Evolutionary conservation across 2,797 vertebrate genomes (phyloP).

Genomic region (Xyrichtys novacula): DNA sequence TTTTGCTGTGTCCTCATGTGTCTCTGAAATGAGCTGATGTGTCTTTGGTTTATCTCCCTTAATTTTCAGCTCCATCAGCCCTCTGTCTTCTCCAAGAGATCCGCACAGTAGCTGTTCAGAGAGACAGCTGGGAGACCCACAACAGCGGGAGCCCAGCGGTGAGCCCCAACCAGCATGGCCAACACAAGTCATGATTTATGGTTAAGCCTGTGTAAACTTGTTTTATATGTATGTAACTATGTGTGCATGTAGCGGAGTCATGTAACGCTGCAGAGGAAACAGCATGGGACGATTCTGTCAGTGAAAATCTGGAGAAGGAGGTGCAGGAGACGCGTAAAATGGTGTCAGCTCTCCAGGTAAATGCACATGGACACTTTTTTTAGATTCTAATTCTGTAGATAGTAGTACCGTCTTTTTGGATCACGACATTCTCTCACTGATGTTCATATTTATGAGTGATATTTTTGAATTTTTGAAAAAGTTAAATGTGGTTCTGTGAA

Average conservation of each 20-base stretch:
- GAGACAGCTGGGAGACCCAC: constrained; percentile 81
- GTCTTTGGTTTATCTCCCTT: constrained; percentile 29
- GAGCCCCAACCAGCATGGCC: constrained; percentile 41
- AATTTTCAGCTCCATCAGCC: constrained; percentile 91
- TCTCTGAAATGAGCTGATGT: constrained; percentile 26
- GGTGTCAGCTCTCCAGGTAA: constrained; percentile 96
- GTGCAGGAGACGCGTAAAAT: constrained; percentile 96
- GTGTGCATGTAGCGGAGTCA: constrained; percentile 43
- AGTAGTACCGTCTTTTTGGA: too few relatives aligned
- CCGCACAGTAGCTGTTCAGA: constrained; percentile 80
- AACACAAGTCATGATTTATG: not conserved
- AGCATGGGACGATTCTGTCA: constrained; percentile 90
- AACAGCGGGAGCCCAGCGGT: constrained; percentile 80
- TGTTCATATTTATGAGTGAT: too few relatives aligned
- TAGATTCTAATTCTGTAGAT: not conserved
- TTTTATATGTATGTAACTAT: constrained; percentile 4
- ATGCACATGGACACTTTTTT: not conserved
- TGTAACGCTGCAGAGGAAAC: constrained; percentile 30
- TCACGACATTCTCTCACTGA: too few relatives aligned
- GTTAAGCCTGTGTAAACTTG: not conserved
- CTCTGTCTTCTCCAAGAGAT: constrained; percentile 88
- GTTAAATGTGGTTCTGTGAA: too few relatives aligned
- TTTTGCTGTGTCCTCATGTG: not conserved
- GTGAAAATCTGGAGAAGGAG: constrained; percentile 93
- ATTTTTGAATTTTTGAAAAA: too few relatives aligned